Percentiles rank a stretch among this genome's conserved stretches.
phyloP scores from a whole-genome alignment of 2,888 invertebrate species.

The Nephrotoma appendiculata region DNA sequence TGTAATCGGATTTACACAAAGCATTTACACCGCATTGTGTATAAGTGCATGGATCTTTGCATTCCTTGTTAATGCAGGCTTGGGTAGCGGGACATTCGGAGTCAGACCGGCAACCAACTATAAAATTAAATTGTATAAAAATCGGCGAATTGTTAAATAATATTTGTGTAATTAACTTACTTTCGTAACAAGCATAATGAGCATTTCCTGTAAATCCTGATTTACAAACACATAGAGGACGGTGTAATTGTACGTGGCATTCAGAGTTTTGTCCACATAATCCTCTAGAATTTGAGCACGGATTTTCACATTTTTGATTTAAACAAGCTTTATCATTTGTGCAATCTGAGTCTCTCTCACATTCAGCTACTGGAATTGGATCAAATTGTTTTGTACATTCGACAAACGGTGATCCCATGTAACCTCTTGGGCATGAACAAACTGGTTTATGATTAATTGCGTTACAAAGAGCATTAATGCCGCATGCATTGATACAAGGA shows the following conservation, averaged over 20 bases:
- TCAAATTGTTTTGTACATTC: constrained; percentile 39
- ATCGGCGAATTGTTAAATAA: not conserved
- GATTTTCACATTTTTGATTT: constrained; percentile 56
- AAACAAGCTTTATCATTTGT: constrained; percentile 70
- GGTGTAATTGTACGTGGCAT: constrained; percentile 62
- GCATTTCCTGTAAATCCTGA: constrained; percentile 76
- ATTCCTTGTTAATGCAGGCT: constrained; percentile 69
- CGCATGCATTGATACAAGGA: constrained; percentile 70
- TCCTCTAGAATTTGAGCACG: constrained; percentile 46
- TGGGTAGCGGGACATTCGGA: constrained; percentile 69
- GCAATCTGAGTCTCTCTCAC: constrained; percentile 62
- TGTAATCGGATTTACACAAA: constrained; percentile 57
- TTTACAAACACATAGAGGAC: constrained; percentile 68
- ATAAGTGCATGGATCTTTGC: constrained; percentile 62
- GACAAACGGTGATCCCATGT: constrained; percentile 61
- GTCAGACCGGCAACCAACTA: constrained; percentile 73
- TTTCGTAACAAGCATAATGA: constrained; percentile 58
- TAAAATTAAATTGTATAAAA: constrained; percentile 12
- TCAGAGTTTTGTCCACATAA: constrained; percentile 66
- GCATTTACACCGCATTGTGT: constrained; percentile 71
- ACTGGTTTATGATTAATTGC: constrained; percentile 65
- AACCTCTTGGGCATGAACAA: constrained; percentile 68
- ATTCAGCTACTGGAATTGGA: constrained; percentile 48
- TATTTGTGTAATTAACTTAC: constrained; percentile 30
- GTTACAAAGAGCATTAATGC: constrained; percentile 67